Evolutionary conservation across 2,797 vertebrate species (phyloP), one percentile per base, ranked within the genome.

Genomic region (Phoxinus dragarum): DNA sequence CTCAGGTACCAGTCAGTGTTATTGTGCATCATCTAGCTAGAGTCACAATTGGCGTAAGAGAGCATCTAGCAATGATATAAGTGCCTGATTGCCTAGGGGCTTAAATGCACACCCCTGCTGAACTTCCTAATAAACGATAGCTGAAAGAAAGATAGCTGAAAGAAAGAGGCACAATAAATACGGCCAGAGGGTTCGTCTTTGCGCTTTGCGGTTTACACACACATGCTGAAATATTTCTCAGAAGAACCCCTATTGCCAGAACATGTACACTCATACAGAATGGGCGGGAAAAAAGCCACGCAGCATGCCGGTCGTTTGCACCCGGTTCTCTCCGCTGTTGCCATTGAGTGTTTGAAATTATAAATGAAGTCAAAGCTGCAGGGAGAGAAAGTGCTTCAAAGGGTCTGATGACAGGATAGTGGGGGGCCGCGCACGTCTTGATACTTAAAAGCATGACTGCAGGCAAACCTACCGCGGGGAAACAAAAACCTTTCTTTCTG

Each of bases 281-380:
- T 49, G 52, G 75, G 67, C 5, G 81, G 75, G 42, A 56, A 34
- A 68, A 40, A 59, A 52, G 52, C 21, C 69, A 79, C 47, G 16
- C 80, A 14, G 14, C 42, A 59, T 78, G 68, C 38, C 6, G 12
- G 68, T 79, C 27, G 16, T 67, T 75, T 81, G 67, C 40, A n/a
- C 54, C 34, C 5, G 6, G 27, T 64, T 83, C 23, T 52, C 81
- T n/a, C 47, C 17, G 31, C 34, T 73, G 82, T 82, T 82, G 36
- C 74, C 52, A 81, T 64, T n/a, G 73, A 89, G 76, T 84, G 86
- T 89, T 88, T 84, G 86, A 88, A 86, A 89, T 88, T 88, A 81
- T 52, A 81, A 85, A 86, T 86, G 78, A 88, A 88, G 86, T 74
- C 77, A 81, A 80, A 88, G 81, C 88, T 88, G 77, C 82, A 84